Evolutionary conservation across 2,113 vertebrate genomes (phyloP), one percentile per base, ranked within the genome.

Genomic region (Pseudorasbora parva): DNA sequence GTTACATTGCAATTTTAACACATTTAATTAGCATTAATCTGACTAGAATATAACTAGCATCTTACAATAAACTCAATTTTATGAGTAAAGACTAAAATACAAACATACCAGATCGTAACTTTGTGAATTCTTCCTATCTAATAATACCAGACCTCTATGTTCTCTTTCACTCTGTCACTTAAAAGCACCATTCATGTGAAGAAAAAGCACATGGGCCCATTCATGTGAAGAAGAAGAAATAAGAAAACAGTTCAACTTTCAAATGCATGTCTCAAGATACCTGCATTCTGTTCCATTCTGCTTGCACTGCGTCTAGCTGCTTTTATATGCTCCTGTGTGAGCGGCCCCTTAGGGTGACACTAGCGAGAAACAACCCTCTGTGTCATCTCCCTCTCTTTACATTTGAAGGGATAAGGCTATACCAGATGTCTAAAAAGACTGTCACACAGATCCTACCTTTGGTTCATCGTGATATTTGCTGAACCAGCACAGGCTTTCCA

Each of bases 401-500:
- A 30, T 78, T 43, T 57, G 21, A 27, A 80, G 56, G 14, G 75
- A 60, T 59, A 78, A 9, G 12, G 54, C 30, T 60, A 78, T 4
- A 25, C n/a, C 75, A 78, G 76, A 57, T 41, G 51, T 21, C 6
- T 77, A 57, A 78, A 37, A 45, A 27, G 14, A 14, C 21, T 0
- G n/a, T 43, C 56, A 43, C 54, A 4, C 37, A 15, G 62, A 15
- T 54, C 82, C 41, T 77, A 81, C 86, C 71, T 84, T 81, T 45
- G 49, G 47, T 56, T 68, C 23, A 60, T 76, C 37, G 49, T 72
- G 78, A 60, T 47, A 84, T 57, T 54, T 81, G 78, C 82, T 76
- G 62, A 81, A 84, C 69, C 85, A 86, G 69, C 82, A 59, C 37
- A 86, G 47, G 45, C 68, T 86, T 72, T 86, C 85, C 85, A 77